phyloP scores from a whole-genome alignment of 1,140 invertebrate genomes.

The Luehdorfia chinensis region DNA sequence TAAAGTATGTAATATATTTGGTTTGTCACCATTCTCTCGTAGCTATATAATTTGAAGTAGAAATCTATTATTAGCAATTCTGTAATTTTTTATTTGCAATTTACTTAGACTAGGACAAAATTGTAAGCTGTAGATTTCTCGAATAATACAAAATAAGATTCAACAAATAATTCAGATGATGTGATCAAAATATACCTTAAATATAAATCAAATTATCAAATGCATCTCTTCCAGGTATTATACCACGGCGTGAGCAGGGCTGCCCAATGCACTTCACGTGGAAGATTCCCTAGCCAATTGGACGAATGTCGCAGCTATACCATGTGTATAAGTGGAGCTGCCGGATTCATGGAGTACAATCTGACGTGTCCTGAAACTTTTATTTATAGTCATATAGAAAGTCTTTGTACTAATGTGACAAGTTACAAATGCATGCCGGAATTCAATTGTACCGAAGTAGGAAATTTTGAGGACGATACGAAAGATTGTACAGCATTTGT shows the following conservation, averaged over 20 bases:
- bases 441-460: slow-evolving; percentile 39
- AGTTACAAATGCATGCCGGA: slow-evolving; percentile 41
- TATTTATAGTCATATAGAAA: slow-evolving; percentile 50
- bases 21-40: too few species aligned
- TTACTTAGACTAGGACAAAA: too few species aligned
- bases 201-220: too few species aligned
- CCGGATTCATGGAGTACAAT: slow-evolving; percentile 40
- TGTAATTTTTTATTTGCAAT: too few species aligned
- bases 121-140: too few species aligned
- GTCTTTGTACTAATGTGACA: slow-evolving; percentile 52
- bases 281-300: slow-evolving; percentile 50
- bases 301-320: slow-evolving; percentile 50
- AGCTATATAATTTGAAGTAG: too few species aligned
- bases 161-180: too few species aligned
- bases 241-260: slow-evolving; percentile 25
- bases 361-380: slow-evolving; percentile 48
- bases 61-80: too few species aligned
- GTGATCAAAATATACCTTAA: too few species aligned
- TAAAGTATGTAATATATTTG: too few species aligned
- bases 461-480: slow-evolving; percentile 31
- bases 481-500: slow-evolving; percentile 38
- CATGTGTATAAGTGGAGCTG: slow-evolving; percentile 41
- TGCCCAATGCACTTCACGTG: slow-evolving; percentile 35
- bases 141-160: too few species aligned
- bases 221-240: slow-evolving; percentile 36